Evolutionary conservation across 2,888 invertebrate species (phyloP).

Genomic region (Kuschelorhynchus macadamiae): DNA sequence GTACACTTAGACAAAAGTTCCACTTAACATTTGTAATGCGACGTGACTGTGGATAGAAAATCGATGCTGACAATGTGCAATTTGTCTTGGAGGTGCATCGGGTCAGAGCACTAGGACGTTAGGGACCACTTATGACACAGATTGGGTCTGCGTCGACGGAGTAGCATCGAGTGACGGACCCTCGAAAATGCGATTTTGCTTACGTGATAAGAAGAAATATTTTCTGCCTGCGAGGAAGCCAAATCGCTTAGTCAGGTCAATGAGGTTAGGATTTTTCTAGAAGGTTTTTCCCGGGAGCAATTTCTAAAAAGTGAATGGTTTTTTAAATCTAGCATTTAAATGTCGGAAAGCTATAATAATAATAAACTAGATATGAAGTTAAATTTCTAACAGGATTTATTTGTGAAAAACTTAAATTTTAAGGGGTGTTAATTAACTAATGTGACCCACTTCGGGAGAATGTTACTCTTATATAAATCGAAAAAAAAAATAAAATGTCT

Average conservation of each 20-base stretch:
- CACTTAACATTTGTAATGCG: conserved; percentile 45
- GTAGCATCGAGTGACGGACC: conserved; percentile 50
- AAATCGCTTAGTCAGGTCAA: conserved; percentile 53
- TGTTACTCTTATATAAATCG: too few species aligned
- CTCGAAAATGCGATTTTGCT: conserved; percentile 57
- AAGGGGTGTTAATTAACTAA: too few species aligned
- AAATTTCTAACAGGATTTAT: too few species aligned
- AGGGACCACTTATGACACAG: conserved; percentile 56
- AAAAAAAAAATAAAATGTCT: too few species aligned
- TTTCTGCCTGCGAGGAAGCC: conserved; percentile 49
- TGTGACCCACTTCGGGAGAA: too few species aligned
- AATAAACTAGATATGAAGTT: too few species aligned
- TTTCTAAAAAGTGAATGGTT: neutral
- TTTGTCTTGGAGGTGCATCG: conserved; percentile 50
- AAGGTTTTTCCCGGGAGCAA: neutral
- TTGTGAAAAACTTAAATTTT: too few species aligned
- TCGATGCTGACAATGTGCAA: conserved; percentile 51
- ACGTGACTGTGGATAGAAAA: conserved; percentile 47
- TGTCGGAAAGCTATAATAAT: too few species aligned
- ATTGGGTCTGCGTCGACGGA: conserved; percentile 49
- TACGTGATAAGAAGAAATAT: conserved; percentile 57
- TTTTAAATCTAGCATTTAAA: too few species aligned
- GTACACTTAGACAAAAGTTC: conserved; percentile 40
- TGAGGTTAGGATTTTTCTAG: conserved; percentile 38
- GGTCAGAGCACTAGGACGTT: conserved; percentile 59